Evolutionary conservation across 2,113 vertebrate genomes (phyloP).

Genomic region (Prunella himalayana): DNA sequence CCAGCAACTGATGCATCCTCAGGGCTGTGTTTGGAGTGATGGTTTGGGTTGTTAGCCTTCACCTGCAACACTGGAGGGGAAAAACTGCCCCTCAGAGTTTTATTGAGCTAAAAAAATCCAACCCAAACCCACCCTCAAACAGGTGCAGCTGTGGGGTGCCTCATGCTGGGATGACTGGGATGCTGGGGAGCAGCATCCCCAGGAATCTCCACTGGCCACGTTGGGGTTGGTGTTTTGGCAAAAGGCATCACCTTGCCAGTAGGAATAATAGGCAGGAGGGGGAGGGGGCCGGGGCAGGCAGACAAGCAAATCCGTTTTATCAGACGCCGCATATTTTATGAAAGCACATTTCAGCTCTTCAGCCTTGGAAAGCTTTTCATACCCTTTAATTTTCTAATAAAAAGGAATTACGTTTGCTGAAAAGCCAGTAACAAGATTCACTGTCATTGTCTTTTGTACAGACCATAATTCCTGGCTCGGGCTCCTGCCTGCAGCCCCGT

Average conservation of each 20-base stretch:
- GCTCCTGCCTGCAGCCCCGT: slow-evolving; percentile 21
- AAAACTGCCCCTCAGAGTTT: background rate
- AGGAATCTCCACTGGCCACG: fast-evolving
- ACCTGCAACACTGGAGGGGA: background rate
- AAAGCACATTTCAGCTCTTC: slow-evolving; percentile 76
- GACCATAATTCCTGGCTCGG: slow-evolving; percentile 57
- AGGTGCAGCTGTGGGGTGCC: background rate
- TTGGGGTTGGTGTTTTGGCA: background rate
- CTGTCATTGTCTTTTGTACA: slow-evolving; percentile 67
- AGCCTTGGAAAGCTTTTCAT: slow-evolving; percentile 75
- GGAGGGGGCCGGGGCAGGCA: slow-evolving; percentile 10
- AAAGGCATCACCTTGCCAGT: slow-evolving; percentile 17
- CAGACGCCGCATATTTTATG: slow-evolving; percentile 70
- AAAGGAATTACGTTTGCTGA: slow-evolving; percentile 76
- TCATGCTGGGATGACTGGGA: fast-evolving
- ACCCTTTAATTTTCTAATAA: slow-evolving; percentile 81
- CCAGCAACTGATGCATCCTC: background rate
- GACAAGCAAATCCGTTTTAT: slow-evolving; percentile 67
- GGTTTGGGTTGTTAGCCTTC: background rate
- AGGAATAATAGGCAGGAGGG: slow-evolving; percentile 20
- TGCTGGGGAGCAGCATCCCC: background rate
- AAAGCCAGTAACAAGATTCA: slow-evolving; percentile 73
- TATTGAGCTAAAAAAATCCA: background rate
- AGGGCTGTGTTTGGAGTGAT: background rate
- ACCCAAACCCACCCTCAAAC: background rate